Conservation (phyloP, 2,797 vertebrate genomes). For the Staurois parvus region DNA sequence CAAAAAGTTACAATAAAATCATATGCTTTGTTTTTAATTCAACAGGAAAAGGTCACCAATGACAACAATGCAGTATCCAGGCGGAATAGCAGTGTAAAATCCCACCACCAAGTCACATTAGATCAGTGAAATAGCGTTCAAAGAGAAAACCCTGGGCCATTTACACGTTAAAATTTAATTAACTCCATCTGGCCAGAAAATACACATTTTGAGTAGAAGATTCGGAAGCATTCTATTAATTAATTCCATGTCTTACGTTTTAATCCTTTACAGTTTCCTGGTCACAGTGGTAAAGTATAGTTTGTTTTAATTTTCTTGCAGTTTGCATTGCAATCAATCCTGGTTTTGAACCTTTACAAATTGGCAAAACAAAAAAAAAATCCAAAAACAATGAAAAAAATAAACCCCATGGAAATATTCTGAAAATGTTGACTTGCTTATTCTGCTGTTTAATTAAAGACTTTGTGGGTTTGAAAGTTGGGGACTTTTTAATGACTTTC, state of each 20-base stretch:
- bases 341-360: constrained; percentile 36
- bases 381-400: neutral
- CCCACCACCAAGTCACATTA: constrained; percentile 52
- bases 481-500: constrained; percentile 37
- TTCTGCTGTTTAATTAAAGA: constrained; percentile 53
- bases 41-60: constrained; percentile 53
- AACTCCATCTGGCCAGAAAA: constrained; percentile 62
- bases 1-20: constrained; percentile 46
- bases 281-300: constrained; percentile 47
- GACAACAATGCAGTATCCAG: constrained; percentile 39
- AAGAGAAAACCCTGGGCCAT: constrained; percentile 57
- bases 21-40: constrained; percentile 53
- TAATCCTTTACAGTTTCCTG: constrained; percentile 59
- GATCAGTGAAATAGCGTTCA: constrained; percentile 49
- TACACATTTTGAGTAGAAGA: constrained; percentile 38
- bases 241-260: constrained; percentile 56
- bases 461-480: constrained; percentile 24
- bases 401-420: constrained; percentile 14
- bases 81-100: constrained; percentile 39
- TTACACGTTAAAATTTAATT: constrained; percentile 63
- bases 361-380: constrained; percentile 8
- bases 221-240: constrained; percentile 53
- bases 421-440: constrained; percentile 25
- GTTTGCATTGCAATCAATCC: constrained; percentile 56
- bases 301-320: constrained; percentile 54